Conservation (phyloP, 2,113 vertebrate species). For the Hylia prasina region DNA sequence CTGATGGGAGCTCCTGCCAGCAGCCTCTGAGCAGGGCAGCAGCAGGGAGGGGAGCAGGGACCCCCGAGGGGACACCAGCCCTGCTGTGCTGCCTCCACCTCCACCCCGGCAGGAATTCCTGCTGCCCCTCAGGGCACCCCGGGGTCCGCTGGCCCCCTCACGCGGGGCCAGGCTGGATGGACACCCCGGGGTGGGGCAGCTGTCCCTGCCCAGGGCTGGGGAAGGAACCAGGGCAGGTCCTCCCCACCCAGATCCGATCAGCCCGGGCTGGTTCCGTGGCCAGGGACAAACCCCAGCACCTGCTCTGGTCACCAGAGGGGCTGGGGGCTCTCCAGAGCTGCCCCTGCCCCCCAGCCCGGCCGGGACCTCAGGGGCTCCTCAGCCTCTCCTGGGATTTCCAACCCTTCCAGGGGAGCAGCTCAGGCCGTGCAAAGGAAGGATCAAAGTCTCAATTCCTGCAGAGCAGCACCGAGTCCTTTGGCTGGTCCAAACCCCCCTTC, state of each 20-base stretch:
- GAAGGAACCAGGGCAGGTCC: not conserved
- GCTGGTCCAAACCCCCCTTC: not conserved
- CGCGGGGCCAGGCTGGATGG: not conserved
- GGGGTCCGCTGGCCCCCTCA: not conserved
- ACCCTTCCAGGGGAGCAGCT: not conserved
- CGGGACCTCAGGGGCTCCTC: no score
- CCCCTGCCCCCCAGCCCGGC: not conserved
- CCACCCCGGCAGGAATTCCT: not conserved
- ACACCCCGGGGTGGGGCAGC: fast-evolving
- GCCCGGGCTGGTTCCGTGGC: fast-evolving
- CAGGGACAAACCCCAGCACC: not conserved
- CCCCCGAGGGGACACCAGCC: no score
- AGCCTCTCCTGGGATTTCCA: not conserved
- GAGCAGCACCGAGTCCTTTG: not conserved
- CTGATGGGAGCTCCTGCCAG: fast-evolving
- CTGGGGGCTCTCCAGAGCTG: not conserved
- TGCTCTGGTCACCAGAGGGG: not conserved
- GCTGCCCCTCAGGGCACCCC: not conserved
- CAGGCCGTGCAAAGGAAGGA: not conserved
- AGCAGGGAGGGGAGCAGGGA: no score
- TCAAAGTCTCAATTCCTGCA: not conserved
- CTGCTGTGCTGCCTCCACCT: not conserved
- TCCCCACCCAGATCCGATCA: not conserved
- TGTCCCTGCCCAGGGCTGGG: not conserved
- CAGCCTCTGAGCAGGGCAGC: no score